Base-by-base conservation (phyloP, 1,140 invertebrate genomes). In the Solenopsis invicta region DNA sequence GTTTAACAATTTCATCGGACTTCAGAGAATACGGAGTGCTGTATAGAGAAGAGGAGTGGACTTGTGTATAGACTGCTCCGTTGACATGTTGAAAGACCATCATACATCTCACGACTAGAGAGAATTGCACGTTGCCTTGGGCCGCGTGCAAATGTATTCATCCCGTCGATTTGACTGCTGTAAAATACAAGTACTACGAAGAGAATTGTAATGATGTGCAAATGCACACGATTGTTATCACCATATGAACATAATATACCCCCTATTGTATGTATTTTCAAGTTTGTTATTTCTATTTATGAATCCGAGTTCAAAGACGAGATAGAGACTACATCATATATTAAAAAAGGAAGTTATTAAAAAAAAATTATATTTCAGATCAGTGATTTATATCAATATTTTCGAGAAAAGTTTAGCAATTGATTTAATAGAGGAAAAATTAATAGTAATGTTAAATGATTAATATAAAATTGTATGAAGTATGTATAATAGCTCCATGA, bases 1-100 rank as follows among this genome's bases (percentile, higher is more conserved):
- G 69, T 86, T 91, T 91, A 89, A 91, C 85, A 87, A 90, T 90
- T 91, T 80, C 87, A 78, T 90, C 37, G 45, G 85, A 88, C 56
- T 85, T 85, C 45, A 50, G 54, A 61, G 86, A 59, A 82, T 66
- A 88, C 75, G 81, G 66, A 75, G 72, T 29, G 37, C 77, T 59
- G 45, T 41, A 66, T 52, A 45, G 69, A 87, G 67, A 85, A 64
- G 76, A 80, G 50, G 52, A 80, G 64, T 48, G 62, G 45, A 56
- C 78, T 76, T 85, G 59, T 54, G 56, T 76, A 85, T 64, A 41
- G 56, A 76, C 72, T 56, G 41, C 71, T 76, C 74, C 69, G 81
- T 87, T 74, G 76, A 88, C 67, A 72, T 56, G 50, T 56, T 80
- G 62, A 76, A 90, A 81, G 76, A 89, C 64, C 82, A 41, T 85